phyloP scores from a whole-genome alignment of 2,113 vertebrate genomes.

The Rafetus swinhoei region DNA sequence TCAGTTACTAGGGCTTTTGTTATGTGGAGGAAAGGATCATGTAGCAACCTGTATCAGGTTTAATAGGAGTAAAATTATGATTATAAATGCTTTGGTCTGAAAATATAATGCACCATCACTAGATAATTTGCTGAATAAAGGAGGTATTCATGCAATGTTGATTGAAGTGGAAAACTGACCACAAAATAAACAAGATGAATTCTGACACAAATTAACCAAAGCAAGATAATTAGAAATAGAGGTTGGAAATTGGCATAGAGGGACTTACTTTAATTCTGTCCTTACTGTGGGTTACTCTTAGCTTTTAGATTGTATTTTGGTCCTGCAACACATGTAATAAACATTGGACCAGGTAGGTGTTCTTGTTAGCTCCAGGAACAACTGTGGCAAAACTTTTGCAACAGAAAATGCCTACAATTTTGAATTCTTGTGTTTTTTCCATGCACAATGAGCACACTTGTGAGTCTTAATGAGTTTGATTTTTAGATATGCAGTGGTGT shows the following conservation, averaged over 20 bases:
- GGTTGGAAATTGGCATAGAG: neutral
- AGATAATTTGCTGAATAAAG: constrained; percentile 5
- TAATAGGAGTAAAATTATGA: constrained; percentile 10
- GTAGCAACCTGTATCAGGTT: neutral
- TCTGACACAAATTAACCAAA: constrained; percentile 29
- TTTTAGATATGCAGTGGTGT: neutral
- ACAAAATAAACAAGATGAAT: neutral
- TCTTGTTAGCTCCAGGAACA: neutral
- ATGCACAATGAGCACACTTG: neutral
- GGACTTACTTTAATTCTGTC: neutral
- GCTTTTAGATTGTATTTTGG: neutral
- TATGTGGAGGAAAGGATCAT: neutral
- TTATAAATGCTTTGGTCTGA: neutral
- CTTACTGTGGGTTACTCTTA: neutral
- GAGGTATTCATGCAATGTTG: neutral
- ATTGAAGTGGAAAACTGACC: constrained; percentile 3
- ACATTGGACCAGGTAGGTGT: neutral
- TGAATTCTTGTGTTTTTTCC: neutral
- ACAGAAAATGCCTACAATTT: neutral
- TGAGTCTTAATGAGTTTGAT: neutral
- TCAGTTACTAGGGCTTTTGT: neutral
- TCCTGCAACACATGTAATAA: neutral
- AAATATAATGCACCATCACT: neutral
- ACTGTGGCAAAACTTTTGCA: neutral
- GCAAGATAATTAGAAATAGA: constrained; percentile 22